phyloP scores from a whole-genome alignment of 2,888 invertebrate species.

The Nomada fabriciana region DNA sequence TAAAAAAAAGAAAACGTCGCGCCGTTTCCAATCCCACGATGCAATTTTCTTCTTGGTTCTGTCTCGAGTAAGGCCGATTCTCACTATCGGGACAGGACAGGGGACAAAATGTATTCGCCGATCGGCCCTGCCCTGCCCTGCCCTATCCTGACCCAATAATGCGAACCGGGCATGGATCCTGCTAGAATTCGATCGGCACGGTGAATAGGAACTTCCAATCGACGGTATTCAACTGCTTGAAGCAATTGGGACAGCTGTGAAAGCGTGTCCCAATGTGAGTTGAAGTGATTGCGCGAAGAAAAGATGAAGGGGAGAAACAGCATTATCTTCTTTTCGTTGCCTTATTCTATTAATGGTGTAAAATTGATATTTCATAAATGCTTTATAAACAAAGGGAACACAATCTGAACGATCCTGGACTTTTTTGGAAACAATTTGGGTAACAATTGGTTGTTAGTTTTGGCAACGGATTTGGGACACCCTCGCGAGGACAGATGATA shows the following conservation, averaged over 20 bases:
- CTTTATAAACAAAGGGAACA: too few species aligned
- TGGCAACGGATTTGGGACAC: too few species aligned
- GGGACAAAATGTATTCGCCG: slow-evolving; percentile 52
- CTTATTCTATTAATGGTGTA: background rate
- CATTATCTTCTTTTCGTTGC: background rate
- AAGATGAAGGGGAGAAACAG: background rate
- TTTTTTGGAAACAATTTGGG: too few species aligned
- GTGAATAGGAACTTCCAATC: background rate
- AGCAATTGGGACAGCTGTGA: background rate
- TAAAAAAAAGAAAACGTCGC: too few species aligned
- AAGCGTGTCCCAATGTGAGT: background rate
- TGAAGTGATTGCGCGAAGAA: background rate
- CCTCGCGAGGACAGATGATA: too few species aligned
- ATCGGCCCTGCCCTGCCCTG: slow-evolving; percentile 61
- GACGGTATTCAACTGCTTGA: background rate
- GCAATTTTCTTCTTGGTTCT: background rate
- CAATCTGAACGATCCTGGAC: too few species aligned
- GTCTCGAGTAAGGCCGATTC: slow-evolving; percentile 38
- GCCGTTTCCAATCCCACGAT: background rate
- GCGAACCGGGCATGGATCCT: slow-evolving; percentile 49
- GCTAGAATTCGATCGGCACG: slow-evolving; percentile 1
- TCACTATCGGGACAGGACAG: slow-evolving; percentile 63
- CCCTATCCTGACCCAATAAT: slow-evolving; percentile 64
- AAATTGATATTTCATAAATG: too few species aligned
- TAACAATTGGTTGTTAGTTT: too few species aligned